Evolutionary conservation across 2,888 invertebrate species (phyloP), one percentile per base, ranked within the genome.

Genomic region (Amphipyra berbera): DNA sequence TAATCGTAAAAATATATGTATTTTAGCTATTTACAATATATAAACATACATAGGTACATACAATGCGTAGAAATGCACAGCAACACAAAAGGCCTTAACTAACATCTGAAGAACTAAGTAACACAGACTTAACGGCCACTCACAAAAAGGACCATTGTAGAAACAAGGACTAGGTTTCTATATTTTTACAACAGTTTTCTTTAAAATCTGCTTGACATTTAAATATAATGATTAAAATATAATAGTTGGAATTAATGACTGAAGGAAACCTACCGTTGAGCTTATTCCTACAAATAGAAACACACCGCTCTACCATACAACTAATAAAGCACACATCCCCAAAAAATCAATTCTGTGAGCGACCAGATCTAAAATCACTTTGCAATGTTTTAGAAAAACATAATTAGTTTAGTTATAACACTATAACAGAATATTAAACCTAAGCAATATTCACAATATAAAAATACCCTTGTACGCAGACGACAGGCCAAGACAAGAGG

Each of bases 41-140:
- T 93, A 90, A 93, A 95, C 92, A 94, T 94, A 95, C 95, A 95
- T 95, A 21, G 21, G 21, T 21, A 95, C 95, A 95, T 95, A 95
- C 95, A 95, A 95, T 95, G 91, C 93, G 86, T 91, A 90, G 90
- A 94, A 94, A 94, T 94, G 95, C 94, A 93, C 92, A 94, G 94
- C 94, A 94, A 95, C 93, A 92, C 92, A 94, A 92, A 87, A 91
- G 87, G 88, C 90, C 93, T 92, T 92, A 94, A 83, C 87, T 90
- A 92, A 88, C 88, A 82, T 85, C 85, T 88, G 90, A 92, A 90
- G 84, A 94, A 93, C 91, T 92, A 92, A 93, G 92, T 94, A 95
- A 94, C 94, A 94, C 93, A 93, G 93, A 92, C 87, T 88, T 88
- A 90, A 88, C 87, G 88, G 93, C 88, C 91, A 88, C 87, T 86